phyloP scores from a whole-genome alignment of 2,888 invertebrate genomes.

The Mantis religiosa region DNA sequence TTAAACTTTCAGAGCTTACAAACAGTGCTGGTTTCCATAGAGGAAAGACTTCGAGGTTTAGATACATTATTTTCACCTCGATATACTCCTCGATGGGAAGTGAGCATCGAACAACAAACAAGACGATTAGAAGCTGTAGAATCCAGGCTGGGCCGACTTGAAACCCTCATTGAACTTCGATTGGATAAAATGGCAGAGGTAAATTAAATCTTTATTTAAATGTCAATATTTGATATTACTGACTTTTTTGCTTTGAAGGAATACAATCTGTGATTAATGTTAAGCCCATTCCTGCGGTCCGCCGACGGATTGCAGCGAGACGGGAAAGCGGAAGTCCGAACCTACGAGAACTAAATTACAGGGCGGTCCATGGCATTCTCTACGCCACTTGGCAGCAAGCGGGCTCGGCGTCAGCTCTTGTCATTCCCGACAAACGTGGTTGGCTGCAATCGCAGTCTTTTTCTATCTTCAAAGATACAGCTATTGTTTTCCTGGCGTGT shows the following conservation, averaged over 20 bases:
- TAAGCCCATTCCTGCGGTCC: no score
- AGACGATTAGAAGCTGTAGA: constrained; percentile 47
- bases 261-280: no score
- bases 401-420: no score
- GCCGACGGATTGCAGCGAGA: no score
- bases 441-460: no score
- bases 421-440: no score
- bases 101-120: constrained; percentile 41
- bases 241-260: background rate
- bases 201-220: background rate
- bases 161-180: constrained; percentile 41
- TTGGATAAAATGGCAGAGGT: constrained; percentile 39
- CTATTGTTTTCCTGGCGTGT: no score
- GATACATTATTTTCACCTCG: constrained; percentile 43
- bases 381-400: no score
- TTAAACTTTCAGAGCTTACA: constrained; percentile 39
- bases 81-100: constrained; percentile 40
- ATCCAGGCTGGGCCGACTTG: constrained; percentile 43
- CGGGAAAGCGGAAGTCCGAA: no score
- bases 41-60: constrained; percentile 42
- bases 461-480: no score
- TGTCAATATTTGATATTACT: background rate
- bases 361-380: no score
- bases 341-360: no score
- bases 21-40: constrained; percentile 42